Evolutionary conservation across 2,113 vertebrate genomes (phyloP), one percentile per base, ranked within the genome.

Genomic region (Labeo catla): DNA sequence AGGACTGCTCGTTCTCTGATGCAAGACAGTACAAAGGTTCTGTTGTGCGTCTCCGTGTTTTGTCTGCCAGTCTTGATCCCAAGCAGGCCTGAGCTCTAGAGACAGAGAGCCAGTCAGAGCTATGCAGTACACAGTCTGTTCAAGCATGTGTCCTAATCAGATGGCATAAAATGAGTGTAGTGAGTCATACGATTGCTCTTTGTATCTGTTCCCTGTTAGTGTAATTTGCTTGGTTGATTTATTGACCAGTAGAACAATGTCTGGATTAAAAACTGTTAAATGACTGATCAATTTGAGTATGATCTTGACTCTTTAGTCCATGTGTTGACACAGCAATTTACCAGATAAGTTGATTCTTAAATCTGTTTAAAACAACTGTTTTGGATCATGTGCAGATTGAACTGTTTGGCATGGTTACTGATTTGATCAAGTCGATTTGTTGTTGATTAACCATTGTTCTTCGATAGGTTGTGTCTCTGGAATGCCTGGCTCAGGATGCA

Each of bases 401-500:
- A 54, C 4, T 19, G 50, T 72, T 15, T 81, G 57, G 52, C 3
- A 28, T 59, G 50, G 54, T 73, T 11, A 16, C 23, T 81, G 39
- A 70, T 45, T 54, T 47, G 34, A 15, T 23, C 8, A 47, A 45
- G 19, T n/a, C 16, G 16, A 13, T 39, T 6, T 86, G 11, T 76
- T 66, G 34, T 81, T 12, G n/a, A 76, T 66, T 68, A 34, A 70
- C 49, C 8, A 72, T 9, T 50, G 3, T 16, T 57, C 36, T 84
- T 13, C 50, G n/a, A 43, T 8, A 91, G 87, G 78, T 68, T 76
- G 89, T 76, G 86, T 68, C 54, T 89, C 81, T 91, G 93, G 92
- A 91, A 95, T 95, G 94, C 91, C 81, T 79, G 82, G 85, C 81
- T 88, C 91, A 94, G 92, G 91, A 95, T 94, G 94, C 87, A 87